Percentiles rank a stretch among this genome's conserved stretches.
Conservation (phyloP, 2,797 vertebrate species). For the Toxotes lorentzi region DNA sequence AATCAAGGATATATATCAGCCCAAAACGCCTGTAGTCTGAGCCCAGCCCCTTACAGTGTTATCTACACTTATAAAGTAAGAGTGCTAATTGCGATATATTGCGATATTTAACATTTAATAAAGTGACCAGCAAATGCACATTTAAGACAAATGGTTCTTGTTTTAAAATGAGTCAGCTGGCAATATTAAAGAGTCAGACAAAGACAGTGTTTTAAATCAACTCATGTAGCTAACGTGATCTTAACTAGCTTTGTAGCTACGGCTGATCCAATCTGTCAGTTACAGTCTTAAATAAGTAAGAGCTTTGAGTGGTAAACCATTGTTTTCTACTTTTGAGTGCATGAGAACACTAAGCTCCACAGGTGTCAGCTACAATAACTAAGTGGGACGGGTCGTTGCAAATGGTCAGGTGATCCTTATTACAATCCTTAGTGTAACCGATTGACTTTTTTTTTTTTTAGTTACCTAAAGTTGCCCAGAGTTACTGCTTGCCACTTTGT, state of each 20-base stretch:
- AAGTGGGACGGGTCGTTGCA: neutral
- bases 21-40: too few species aligned
- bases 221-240: neutral
- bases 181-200: neutral
- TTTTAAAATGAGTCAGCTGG: neutral
- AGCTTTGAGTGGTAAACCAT: too few species aligned
- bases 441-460: neutral
- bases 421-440: neutral
- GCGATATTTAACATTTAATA: too few species aligned
- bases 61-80: neutral
- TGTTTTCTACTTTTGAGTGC: too few species aligned
- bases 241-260: neutral
- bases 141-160: too few species aligned
- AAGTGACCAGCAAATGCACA: too few species aligned
- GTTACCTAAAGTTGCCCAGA: too few species aligned
- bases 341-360: neutral
- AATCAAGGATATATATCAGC: too few species aligned
- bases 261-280: neutral
- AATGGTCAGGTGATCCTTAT: neutral
- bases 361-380: neutral
- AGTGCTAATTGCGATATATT: too few species aligned
- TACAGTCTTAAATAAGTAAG: neutral
- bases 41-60: neutral
- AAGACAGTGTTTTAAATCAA: neutral
- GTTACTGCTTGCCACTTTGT: neutral